Evolutionary conservation across 1,140 invertebrate genomes (phyloP).

Genomic region (Coenobita brevimanus): DNA sequence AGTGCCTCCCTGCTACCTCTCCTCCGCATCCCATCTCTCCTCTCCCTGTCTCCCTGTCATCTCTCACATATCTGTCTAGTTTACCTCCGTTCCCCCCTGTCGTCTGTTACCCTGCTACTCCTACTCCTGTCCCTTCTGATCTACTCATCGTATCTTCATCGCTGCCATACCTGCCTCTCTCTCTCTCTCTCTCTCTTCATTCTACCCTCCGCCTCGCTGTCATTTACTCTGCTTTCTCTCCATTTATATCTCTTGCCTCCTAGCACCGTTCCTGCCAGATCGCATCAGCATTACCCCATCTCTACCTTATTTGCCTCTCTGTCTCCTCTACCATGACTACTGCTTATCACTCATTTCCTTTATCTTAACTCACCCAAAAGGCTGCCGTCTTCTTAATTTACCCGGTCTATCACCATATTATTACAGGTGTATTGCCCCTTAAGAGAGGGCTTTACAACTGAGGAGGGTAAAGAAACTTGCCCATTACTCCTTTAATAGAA

Average conservation of each 20-base stretch:
- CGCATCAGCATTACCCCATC: neutral
- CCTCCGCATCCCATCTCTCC: neutral
- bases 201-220: neutral
- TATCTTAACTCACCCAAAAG: too few species aligned
- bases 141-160: neutral
- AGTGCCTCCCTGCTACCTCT: neutral
- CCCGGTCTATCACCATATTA: too few species aligned
- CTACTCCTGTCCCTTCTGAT: neutral
- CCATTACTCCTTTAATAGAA: too few species aligned
- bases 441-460: too few species aligned
- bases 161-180: neutral
- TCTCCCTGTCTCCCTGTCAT: neutral
- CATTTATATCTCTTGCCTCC: neutral
- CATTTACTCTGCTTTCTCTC: too few species aligned
- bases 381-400: too few species aligned
- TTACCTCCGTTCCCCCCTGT: neutral
- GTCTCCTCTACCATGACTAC: too few species aligned
- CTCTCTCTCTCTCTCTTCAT: slow-evolving; percentile 15
- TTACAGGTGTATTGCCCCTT: too few species aligned
- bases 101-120: neutral
- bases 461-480: too few species aligned
- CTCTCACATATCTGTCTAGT: neutral
- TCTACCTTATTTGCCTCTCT: neutral
- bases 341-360: too few species aligned
- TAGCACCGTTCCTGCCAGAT: neutral